Evolutionary conservation across 1,140 invertebrate genomes (phyloP).

Genomic region (Tetraneura akinire): DNA sequence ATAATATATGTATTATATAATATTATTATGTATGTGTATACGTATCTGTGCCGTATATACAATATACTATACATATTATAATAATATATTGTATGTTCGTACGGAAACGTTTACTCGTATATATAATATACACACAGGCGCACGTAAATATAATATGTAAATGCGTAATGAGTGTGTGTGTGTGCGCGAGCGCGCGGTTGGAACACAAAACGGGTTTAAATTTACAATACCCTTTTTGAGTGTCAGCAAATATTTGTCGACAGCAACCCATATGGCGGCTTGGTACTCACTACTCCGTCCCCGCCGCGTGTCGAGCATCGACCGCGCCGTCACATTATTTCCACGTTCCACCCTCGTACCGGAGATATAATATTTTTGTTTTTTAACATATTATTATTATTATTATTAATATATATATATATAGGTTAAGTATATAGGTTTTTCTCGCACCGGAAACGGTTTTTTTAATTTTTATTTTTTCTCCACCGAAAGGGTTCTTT

Average conservation of each 20-base stretch:
- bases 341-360: neutral
- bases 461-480: constrained; percentile 10
- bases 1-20: neutral
- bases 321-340: neutral
- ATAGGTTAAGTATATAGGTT: neutral
- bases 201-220: constrained; percentile 50
- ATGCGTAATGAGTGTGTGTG: neutral
- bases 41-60: neutral
- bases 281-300: neutral
- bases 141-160: neutral
- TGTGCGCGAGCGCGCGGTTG: neutral
- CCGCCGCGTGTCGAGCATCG: neutral
- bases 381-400: neutral
- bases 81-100: neutral
- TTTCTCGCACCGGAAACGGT: constrained; percentile 24
- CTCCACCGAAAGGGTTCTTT: constrained; percentile 27
- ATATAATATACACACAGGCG: no score
- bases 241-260: constrained; percentile 50
- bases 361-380: neutral
- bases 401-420: neutral
- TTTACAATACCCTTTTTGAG: constrained; percentile 49
- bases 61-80: no score
- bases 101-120: constrained; percentile 36
- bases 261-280: constrained; percentile 35
- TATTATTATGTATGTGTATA: neutral